Conservation (phyloP, 1,140 invertebrate genomes). For the Asbolus verrucosus region DNA sequence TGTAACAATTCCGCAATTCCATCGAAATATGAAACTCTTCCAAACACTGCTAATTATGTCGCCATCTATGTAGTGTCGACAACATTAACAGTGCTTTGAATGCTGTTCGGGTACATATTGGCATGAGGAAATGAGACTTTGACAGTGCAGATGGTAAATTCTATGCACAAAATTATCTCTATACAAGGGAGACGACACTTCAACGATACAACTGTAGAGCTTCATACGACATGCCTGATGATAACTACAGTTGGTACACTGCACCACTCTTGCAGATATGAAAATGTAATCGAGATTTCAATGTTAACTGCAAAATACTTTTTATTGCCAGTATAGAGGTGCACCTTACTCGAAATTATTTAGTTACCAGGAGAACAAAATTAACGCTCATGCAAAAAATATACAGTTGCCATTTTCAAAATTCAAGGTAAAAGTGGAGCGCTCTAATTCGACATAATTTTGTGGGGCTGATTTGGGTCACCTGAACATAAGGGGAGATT, state of each 20-base stretch:
- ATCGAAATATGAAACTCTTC: no score
- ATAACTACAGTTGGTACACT: no score
- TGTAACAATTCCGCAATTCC: no score
- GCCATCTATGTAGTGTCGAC: neutral
- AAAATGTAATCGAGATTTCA: constrained; percentile 29
- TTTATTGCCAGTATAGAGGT: constrained; percentile 1
- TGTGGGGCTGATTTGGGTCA: no score
- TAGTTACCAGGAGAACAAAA: no score
- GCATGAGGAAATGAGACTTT: constrained; percentile 29
- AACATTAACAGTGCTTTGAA: constrained; percentile 3
- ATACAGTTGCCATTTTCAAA: no score
- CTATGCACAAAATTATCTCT: constrained; percentile 13
- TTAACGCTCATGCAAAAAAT: no score
- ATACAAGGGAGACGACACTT: constrained; percentile 27
- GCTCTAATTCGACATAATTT: no score
- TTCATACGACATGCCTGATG: constrained; percentile 8
- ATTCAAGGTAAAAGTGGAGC: no score
- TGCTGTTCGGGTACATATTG: constrained; percentile 23
- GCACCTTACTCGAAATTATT: no score
- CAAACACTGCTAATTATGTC: constrained; percentile 10
- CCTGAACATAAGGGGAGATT: neutral
- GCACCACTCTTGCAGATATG: constrained; percentile 7
- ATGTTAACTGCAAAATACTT: constrained; percentile 35
- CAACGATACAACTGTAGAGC: constrained; percentile 11
- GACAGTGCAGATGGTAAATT: constrained; percentile 32